Evolutionary conservation across 2,888 invertebrate genomes (phyloP).

Genomic region (Pandemis cinnamomeana): DNA sequence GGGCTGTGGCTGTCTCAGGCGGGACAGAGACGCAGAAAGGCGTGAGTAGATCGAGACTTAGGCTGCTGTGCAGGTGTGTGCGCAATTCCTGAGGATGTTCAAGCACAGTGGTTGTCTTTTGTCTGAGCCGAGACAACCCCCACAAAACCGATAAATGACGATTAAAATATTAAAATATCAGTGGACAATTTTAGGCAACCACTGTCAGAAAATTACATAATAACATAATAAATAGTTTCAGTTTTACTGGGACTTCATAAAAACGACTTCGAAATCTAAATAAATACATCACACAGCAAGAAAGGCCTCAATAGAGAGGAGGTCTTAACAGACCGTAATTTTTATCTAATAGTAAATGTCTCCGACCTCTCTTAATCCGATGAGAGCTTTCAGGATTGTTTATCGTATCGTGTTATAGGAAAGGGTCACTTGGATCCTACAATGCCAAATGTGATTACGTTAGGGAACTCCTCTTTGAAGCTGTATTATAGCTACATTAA

Average conservation of each 20-base stretch:
- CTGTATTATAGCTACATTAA: background rate
- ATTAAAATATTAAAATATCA: no score
- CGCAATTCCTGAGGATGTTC: no score
- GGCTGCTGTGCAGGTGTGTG: no score
- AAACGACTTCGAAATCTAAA: background rate
- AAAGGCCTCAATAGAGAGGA: slow-evolving; percentile 14
- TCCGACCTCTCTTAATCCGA: slow-evolving; percentile 36
- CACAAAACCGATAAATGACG: no score
- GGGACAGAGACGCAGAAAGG: no score
- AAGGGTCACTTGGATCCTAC: slow-evolving; percentile 24
- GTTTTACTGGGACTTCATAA: background rate
- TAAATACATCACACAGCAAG: background rate
- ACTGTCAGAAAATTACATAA: no score
- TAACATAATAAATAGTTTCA: background rate
- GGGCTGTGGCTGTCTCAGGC: no score
- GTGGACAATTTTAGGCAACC: no score
- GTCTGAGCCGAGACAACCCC: no score
- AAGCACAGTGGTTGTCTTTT: no score
- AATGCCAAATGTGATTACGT: slow-evolving; percentile 40
- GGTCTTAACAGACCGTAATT: slow-evolving; percentile 29
- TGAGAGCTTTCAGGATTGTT: slow-evolving; percentile 37
- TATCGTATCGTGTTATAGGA: slow-evolving; percentile 34
- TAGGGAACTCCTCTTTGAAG: slow-evolving; percentile 27
- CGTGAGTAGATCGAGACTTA: no score
- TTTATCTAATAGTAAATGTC: slow-evolving; percentile 28